phyloP scores from a whole-genome alignment of 2,113 vertebrate species.

The Crypturellus undulatus region DNA sequence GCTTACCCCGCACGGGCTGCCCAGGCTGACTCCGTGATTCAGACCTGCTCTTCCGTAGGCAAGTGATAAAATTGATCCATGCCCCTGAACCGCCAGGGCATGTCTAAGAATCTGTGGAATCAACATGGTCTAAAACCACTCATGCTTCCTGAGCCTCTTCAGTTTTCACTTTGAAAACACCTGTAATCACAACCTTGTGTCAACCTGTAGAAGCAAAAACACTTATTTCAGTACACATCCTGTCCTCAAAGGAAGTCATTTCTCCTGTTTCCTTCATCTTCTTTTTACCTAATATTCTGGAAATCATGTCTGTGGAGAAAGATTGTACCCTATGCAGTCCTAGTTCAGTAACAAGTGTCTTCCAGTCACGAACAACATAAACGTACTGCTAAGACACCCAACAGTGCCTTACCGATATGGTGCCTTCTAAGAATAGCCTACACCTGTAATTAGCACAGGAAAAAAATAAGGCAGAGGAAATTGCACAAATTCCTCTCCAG shows the following conservation, averaged over 20 bases:
- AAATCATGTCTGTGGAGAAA: neutral
- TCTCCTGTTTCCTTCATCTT: neutral
- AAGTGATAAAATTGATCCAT: neutral
- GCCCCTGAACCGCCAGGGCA: neutral
- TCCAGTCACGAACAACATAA: neutral
- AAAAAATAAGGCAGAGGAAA: neutral
- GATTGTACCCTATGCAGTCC: fast-evolving
- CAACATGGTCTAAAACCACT: neutral
- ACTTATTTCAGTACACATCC: neutral
- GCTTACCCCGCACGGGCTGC: neutral
- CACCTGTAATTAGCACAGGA: neutral
- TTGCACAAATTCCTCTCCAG: neutral
- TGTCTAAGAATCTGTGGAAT: neutral
- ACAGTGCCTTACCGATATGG: neutral
- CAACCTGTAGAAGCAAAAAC: neutral
- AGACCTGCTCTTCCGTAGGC: neutral
- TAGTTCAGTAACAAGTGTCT: neutral
- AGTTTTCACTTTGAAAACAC: conserved; percentile 13
- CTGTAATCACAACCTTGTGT: neutral
- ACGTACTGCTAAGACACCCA: neutral
- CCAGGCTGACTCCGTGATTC: neutral
- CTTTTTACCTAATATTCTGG: neutral
- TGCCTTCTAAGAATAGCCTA: neutral
- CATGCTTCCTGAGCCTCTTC: neutral
- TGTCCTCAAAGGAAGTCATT: neutral